Conservation (phyloP, 2,113 vertebrate genomes). For the Pandion haliaetus region DNA sequence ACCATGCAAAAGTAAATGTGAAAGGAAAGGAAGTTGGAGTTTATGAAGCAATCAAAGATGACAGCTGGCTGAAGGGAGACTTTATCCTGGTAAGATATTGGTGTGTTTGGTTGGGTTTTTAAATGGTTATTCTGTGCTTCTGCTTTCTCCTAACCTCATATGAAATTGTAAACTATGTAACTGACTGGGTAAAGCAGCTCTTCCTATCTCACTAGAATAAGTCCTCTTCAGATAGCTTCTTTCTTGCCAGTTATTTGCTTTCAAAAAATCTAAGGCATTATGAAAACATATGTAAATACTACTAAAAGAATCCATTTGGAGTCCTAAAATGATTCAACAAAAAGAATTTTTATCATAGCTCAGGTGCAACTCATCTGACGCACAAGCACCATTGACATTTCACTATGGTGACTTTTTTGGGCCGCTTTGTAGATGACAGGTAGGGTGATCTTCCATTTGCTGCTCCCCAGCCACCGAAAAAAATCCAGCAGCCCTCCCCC, state of each 20-base stretch:
- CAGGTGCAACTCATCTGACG: not conserved
- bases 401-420: not conserved
- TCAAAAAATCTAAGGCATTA: not conserved
- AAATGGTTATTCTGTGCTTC: not conserved
- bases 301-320: not conserved
- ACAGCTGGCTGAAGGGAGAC: slow-evolving; percentile 90
- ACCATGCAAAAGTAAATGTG: slow-evolving; percentile 84
- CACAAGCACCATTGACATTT: not conserved
- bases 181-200: not conserved
- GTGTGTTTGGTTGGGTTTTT: not conserved
- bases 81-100: slow-evolving; percentile 87
- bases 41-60: slow-evolving; percentile 89
- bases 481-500: not conserved
- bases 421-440: not conserved
- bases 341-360: not conserved
- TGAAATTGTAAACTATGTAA: not conserved
- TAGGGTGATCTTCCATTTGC: not conserved
- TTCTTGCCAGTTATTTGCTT: not conserved
- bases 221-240: not conserved
- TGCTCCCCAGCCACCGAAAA: not conserved
- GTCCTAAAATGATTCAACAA: not conserved
- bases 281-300: not conserved
- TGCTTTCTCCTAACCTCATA: not conserved
- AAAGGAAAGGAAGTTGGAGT: slow-evolving; percentile 81
- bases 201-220: not conserved